These are phyloP conservation scores for Zosterops borbonicus DNA, from an alignment of 2,113 vertebrate genomes.

Conservation along the genomic window DNA sequence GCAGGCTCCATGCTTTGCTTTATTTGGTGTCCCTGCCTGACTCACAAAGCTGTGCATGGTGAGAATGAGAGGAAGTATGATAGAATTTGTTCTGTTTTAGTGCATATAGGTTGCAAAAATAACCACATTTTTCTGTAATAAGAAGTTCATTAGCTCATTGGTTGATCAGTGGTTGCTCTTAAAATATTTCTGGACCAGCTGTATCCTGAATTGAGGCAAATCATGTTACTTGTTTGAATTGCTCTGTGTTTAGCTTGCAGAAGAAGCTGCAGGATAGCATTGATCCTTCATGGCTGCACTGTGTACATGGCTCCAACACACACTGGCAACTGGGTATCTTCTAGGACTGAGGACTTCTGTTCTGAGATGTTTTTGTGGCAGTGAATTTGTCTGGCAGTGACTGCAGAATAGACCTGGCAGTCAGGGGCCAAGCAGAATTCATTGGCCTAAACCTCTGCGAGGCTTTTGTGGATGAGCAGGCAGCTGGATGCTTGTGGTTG, in stretches of 20 bases:
- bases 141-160: constrained; percentile 7
- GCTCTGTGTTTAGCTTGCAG: neutral
- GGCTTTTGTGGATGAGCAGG: constrained; percentile 4
- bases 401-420: constrained; percentile 68
- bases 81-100: neutral
- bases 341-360: constrained; percentile 25
- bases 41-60: neutral
- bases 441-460: constrained; percentile 1
- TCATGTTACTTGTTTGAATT: neutral
- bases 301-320: neutral
- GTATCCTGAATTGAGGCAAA: constrained; percentile 38
- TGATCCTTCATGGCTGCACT: neutral
- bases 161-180: constrained; percentile 1
- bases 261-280: neutral
- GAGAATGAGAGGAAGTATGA: neutral
- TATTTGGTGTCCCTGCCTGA: neutral
- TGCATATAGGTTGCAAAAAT: neutral
- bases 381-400: constrained; percentile 57
- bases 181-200: constrained; percentile 11
- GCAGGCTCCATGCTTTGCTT: neutral
- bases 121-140: neutral
- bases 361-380: constrained; percentile 38
- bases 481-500: constrained; percentile 37
- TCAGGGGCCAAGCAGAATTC: constrained; percentile 47
- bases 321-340: neutral